Percentiles rank a stretch among this genome's conserved stretches.
Conservation (phyloP, 2,888 invertebrate genomes). For the Cheilosia vulpina region DNA sequence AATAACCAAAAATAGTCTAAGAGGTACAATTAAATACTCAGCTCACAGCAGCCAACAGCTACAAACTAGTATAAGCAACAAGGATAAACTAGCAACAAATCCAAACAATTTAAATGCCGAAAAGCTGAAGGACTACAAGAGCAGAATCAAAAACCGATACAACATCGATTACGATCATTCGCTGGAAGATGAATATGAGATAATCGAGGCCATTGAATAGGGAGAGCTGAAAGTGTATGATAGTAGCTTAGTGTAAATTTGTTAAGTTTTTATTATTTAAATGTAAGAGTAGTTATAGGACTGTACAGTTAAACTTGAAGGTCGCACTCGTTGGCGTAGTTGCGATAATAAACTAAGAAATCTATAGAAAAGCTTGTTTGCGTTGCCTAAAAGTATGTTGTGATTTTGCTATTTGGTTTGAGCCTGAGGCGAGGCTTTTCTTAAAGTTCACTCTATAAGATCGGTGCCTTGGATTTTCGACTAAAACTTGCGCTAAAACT, state of each 20-base stretch:
- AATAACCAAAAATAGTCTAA: conserved; percentile 83
- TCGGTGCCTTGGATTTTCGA: not conserved
- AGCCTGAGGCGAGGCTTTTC: conserved; percentile 1
- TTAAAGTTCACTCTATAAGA: not conserved
- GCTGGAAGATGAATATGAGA: conserved; percentile 83
- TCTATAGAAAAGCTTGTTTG: not conserved
- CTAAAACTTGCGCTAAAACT: conserved; percentile 1
- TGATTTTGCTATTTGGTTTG: not conserved
- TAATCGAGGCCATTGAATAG: conserved; percentile 83
- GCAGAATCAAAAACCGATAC: conserved; percentile 83
- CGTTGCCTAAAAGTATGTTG: conserved; percentile 14
- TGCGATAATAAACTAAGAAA: conserved; percentile 31
- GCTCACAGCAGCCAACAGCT: conserved; percentile 72
- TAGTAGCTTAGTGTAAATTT: conserved; percentile 58
- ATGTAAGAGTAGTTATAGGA: conserved; percentile 25
- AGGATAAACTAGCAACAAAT: conserved; percentile 66
- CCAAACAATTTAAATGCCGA: conserved; percentile 57
- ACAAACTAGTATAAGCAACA: conserved; percentile 75
- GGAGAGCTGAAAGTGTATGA: conserved; percentile 51
- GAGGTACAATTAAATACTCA: conserved; percentile 81
- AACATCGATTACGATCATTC: conserved; percentile 84
- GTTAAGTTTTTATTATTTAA: conserved; percentile 66
- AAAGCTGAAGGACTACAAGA: conserved; percentile 82
- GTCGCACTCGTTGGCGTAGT: not conserved
- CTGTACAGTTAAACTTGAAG: conserved; percentile 32